A percentile compares a stretch with the other conserved stretches of the same genome.
These are phyloP conservation scores for Xestoiulus laeticollis DNA, from an alignment of 2,888 invertebrate genomes.

Conservation along the genomic window DNA sequence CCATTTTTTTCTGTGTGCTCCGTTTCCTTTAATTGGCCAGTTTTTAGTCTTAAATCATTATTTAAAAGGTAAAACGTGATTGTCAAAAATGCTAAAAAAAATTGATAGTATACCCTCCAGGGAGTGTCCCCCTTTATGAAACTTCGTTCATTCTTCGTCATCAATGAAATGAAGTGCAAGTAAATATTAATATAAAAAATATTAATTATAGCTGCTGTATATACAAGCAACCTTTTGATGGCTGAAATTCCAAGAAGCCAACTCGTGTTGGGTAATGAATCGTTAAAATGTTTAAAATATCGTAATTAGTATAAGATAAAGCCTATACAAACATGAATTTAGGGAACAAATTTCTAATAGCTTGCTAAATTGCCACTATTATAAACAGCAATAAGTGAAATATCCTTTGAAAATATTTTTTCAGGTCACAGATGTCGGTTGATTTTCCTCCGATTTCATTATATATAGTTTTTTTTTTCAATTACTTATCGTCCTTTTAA, in stretches of 20 bases:
- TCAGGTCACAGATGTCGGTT: conserved; percentile 2
- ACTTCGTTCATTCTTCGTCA: neutral
- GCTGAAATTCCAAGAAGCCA: neutral
- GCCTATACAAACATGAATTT: no score
- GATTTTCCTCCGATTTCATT: neutral
- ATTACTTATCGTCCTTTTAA: conserved; percentile 34
- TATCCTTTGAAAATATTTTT: neutral
- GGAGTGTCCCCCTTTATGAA: neutral
- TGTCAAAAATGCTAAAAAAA: neutral
- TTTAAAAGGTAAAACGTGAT: conserved; percentile 1
- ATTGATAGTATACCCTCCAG: neutral
- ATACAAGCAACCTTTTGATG: neutral
- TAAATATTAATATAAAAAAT: neutral
- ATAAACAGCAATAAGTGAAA: neutral
- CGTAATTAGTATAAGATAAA: no score
- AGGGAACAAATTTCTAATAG: no score
- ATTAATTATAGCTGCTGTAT: neutral
- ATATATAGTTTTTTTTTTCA: conserved; percentile 2
- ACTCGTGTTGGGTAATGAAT: no score
- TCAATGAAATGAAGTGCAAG: neutral
- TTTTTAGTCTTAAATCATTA: neutral
- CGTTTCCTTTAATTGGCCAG: neutral
- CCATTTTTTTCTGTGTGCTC: neutral
- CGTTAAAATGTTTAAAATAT: no score
- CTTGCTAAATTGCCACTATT: conserved; percentile 4